Percentiles rank a stretch among this genome's conserved stretches.
Evolutionary conservation across 2,797 vertebrate genomes (phyloP).

Genomic region (Esox lucius): DNA sequence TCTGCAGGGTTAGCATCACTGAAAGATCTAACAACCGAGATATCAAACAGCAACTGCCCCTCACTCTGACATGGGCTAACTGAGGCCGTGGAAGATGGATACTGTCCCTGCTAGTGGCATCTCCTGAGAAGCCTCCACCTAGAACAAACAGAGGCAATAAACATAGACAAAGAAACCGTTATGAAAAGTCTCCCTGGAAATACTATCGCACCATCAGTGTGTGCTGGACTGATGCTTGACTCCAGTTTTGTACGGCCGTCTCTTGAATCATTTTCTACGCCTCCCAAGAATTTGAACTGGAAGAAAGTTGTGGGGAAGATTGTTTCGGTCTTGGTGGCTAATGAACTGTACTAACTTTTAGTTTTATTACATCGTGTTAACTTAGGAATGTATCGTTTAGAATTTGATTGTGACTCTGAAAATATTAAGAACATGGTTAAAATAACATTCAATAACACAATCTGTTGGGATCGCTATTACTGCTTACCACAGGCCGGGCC

Average conservation of each 20-base stretch:
- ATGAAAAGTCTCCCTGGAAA: conserved; percentile 11
- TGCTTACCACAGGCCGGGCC: too few species aligned
- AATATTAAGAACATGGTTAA: too few species aligned
- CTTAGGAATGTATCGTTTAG: too few species aligned
- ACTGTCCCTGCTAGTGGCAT: conserved; percentile 1
- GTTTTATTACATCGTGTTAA: too few species aligned
- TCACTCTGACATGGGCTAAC: conserved; percentile 18
- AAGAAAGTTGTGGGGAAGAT: too few species aligned
- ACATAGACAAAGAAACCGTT: background rate
- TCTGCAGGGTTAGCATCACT: conserved; percentile 36
- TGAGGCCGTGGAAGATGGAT: conserved; percentile 5
- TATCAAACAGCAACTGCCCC: conserved; percentile 37
- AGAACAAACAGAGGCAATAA: background rate
- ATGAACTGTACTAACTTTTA: too few species aligned
- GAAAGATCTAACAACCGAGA: conserved; percentile 49
- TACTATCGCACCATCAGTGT: background rate
- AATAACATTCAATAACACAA: too few species aligned
- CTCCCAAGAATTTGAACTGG: too few species aligned
- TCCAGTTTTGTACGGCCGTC: background rate
- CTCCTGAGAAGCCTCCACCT: background rate
- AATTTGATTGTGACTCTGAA: too few species aligned
- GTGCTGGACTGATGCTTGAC: background rate
- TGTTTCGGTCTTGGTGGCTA: too few species aligned
- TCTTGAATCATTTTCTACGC: too few species aligned
- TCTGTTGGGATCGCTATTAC: too few species aligned